Evolutionary conservation across 1,140 invertebrate genomes (phyloP), one percentile per base, ranked within the genome.

Genomic region (Apocrypta bakeri): DNA sequence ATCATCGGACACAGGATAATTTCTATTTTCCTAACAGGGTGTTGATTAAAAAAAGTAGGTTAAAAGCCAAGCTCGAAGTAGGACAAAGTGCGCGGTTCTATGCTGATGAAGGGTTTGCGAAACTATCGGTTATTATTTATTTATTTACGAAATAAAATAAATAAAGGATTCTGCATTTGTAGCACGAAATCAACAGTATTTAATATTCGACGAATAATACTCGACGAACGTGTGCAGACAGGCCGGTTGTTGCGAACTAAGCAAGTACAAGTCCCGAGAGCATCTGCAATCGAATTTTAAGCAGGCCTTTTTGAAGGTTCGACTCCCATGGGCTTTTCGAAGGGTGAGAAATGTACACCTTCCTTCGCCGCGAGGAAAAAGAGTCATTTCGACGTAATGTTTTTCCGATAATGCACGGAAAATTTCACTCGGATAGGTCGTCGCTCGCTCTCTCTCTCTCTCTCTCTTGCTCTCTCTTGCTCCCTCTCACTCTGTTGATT

Each of bases 141-240:
- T n/a, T n/a, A n/a, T n/a, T n/a, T n/a, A n/a, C n/a, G n/a, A n/a
- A n/a, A n/a, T n/a, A n/a, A n/a, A n/a, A n/a, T n/a, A n/a, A n/a
- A n/a, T n/a, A n/a, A n/a, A n/a, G n/a, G n/a, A n/a, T n/a, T n/a
- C n/a, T n/a, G n/a, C n/a, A n/a, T n/a, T n/a, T n/a, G n/a, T n/a
- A 9, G 33, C 40, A 73, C 29, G 17, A 64, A 82, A 82, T 82
- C 81, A 82, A 66, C 81, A 78, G 81, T 78, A 42, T 77, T 82
- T 82, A 82, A 82, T 77, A 82, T 82, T 63, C 31, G 72, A n/a
- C n/a, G n/a, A n/a, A n/a, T n/a, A n/a, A n/a, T n/a, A n/a, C 33
- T 48, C 71, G 48, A 21, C 21, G 12, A 6, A n/a, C 24, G 25
- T 40, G 61, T 17, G n/a, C 6, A 48, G 7, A 17, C 37, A 24